These are phyloP conservation scores for Cacatua alba DNA, from an alignment of 2,113 vertebrate genomes.

Conservation along the genomic window DNA sequence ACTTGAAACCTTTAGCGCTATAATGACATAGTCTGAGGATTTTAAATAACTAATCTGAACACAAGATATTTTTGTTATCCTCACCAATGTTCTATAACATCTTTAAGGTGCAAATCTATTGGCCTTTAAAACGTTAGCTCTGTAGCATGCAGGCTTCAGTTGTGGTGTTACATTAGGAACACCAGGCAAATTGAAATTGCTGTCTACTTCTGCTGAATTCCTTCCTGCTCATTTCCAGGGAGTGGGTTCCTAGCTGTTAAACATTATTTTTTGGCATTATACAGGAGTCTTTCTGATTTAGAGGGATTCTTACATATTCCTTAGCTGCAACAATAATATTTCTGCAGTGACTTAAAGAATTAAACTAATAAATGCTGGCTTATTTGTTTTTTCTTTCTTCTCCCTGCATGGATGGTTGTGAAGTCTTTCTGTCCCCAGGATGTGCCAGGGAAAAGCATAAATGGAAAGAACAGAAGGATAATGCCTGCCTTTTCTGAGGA, in stretches of 20 bases:
- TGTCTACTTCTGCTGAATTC: background rate
- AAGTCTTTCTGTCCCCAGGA: background rate
- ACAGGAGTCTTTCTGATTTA: background rate
- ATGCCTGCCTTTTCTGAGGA: background rate
- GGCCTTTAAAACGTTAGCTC: background rate
- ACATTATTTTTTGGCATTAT: background rate
- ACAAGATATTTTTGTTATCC: rapidly evolving
- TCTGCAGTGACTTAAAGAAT: background rate
- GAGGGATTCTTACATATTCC: background rate
- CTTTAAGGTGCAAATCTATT: background rate
- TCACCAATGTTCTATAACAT: rapidly evolving
- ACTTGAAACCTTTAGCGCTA: background rate
- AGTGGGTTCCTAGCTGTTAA: background rate
- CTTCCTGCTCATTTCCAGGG: background rate
- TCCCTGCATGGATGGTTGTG: background rate
- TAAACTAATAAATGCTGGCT: background rate
- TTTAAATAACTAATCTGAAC: background rate
- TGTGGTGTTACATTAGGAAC: background rate
- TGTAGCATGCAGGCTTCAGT: background rate
- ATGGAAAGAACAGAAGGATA: background rate
- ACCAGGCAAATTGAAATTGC: background rate
- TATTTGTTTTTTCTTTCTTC: background rate
- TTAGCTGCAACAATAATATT: background rate
- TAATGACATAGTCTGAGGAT: background rate
- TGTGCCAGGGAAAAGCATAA: background rate